Conservation (phyloP, 2,888 invertebrate species). For the Caenorhabditis parvicauda region DNA sequence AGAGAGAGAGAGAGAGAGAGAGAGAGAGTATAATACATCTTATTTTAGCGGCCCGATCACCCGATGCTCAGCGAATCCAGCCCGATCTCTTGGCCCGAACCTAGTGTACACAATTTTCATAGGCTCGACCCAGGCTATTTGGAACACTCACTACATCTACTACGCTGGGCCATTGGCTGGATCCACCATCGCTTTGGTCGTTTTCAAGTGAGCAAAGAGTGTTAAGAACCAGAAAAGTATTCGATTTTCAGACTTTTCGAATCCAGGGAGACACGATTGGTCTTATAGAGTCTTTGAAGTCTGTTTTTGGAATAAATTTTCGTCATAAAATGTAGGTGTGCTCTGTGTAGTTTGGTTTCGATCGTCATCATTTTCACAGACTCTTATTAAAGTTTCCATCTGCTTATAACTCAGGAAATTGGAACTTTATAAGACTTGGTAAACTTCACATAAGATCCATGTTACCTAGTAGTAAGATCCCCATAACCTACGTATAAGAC, state of each 20-base stretch:
- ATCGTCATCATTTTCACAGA: no score
- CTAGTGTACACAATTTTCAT: constrained; percentile 44
- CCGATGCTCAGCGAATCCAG: constrained; percentile 65
- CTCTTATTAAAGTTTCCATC: no score
- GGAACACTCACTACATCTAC: constrained; percentile 61
- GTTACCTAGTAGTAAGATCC: no score
- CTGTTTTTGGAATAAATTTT: no score
- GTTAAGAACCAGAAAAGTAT: neutral
- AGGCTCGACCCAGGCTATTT: constrained; percentile 10
- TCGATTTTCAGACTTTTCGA: constrained; percentile 40
- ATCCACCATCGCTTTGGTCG: constrained; percentile 55
- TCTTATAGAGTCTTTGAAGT: constrained; percentile 25
- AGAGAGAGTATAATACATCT: no score
- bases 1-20: no score
- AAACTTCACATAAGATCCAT: no score
- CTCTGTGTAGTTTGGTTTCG: no score
- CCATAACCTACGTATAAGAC: no score
- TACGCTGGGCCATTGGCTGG: constrained; percentile 63
- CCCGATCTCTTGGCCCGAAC: constrained; percentile 64
- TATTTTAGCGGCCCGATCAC: constrained; percentile 58
- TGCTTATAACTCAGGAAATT: no score
- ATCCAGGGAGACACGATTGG: constrained; percentile 33
- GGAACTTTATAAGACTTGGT: no score
- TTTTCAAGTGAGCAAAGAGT: constrained; percentile 41
- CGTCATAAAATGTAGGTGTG: no score